Base-by-base conservation (phyloP, 2,113 vertebrate species). In the Stegostoma tigrinum region DNA sequence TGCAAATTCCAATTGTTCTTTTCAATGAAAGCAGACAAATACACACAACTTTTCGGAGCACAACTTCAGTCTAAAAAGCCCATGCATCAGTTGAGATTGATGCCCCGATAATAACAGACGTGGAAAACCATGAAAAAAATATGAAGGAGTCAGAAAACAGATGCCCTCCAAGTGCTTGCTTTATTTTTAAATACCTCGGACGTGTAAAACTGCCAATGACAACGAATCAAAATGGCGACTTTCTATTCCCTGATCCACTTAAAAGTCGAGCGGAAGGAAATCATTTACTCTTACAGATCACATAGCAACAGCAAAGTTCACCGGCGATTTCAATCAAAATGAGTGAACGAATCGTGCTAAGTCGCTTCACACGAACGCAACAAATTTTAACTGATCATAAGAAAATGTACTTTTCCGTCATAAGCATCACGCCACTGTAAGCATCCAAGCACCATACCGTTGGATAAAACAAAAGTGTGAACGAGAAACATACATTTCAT, bases 141-240 rank as follows among this genome's bases (percentile, higher is more conserved):
- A 45, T 48, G 86, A 52, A 48, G 48, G 14, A 48, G 8, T 3
- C 48, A 55, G 86, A 24, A 48, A 55, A 89, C 45, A 89, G 86
- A 55, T 55, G 86, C 86, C 23, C 24, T 55, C 48, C 1, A 48
- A 90, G 27, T 34, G 45, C 86, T 83, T 30, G 86, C 45, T 52
- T 52, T 89, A 61, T 23, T 83, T 61, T 52, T 55, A 23, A 89
- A 24, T 15, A n/a, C 55, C 89, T n/a, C 55, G n/a, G 90, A 93
- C n/a, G 30, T n/a, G 27, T 38, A 19, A 75, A 93, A 67, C 52
- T 15, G 90, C 90, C 90, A 93, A 93, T 93, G 90, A 93, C 90
- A 67, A 64, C 90, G 55, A 38, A 67, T 64, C 55, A 66, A 64
- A 64, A 93, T 67, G 90, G 90, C 90, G 55, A 93, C 90, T 93